Base-by-base conservation (phyloP, 2,113 vertebrate species). In the Athene cunicularia region DNA sequence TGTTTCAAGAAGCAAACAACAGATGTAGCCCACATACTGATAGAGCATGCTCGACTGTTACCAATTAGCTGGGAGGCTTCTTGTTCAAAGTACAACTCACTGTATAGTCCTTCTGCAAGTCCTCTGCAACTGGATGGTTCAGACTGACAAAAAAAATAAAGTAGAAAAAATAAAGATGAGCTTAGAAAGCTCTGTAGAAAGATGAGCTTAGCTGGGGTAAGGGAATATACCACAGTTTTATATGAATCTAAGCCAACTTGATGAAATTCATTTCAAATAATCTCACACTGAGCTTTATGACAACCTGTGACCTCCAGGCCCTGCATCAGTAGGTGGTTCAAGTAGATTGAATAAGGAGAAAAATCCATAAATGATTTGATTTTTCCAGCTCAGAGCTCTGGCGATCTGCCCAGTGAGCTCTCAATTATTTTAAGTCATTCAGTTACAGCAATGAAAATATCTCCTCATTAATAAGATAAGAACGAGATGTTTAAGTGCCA, bases 391-490 rank as follows among this genome's bases (percentile, higher is more conserved):
- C 84, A 79, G 64, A 91, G 49, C 52, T 89, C 87, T 96, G 95
- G 93, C 89, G 39, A 49, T 1, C 5, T 68, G 73, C 95, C 87
- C 58, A 91, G 76, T 45, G 33, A 95, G 80, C 52, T 89, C 83
- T 91, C 87, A 77, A 90, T 95, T 96, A 89, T 91, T 91, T 94
- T 81, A 95, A 94, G 60, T 89, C 73, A 90, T 91, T 94, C 77
- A 79, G 64, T 79, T 80, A 64, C 27, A 93, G 79, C 71, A 92
- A 88, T 39, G 35, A 86, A 88, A 92, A 85, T 64, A 63, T 37
- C 73, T 81, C 64, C 39, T 91, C 74, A 90, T 96, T 96, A 90
- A 72, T 75, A 94, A 73, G 85, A 43, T 86, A 91, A 75, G 73
- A 95, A 43, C 49, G 72, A 85, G 35, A 86, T 71, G 60, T 79